phyloP scores from a whole-genome alignment of 2,888 invertebrate genomes.

The Odontocolon sp. region DNA sequence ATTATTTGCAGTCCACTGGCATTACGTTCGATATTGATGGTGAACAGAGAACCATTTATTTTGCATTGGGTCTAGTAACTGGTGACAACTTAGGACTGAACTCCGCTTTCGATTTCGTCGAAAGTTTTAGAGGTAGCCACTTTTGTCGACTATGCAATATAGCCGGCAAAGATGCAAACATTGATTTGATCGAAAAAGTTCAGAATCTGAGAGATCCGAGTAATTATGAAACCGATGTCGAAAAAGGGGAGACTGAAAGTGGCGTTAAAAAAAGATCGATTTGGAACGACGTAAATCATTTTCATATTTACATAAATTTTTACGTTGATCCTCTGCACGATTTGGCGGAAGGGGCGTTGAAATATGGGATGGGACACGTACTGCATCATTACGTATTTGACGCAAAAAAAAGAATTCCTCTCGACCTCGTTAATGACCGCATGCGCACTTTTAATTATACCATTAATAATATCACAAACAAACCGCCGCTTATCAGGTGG shows the following conservation, averaged over 20 bases:
- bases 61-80: slow-evolving; percentile 17
- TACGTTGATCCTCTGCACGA: slow-evolving; percentile 3
- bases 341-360: neutral
- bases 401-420: neutral
- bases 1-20: slow-evolving; percentile 9
- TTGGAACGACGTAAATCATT: neutral
- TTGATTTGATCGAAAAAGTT: slow-evolving; percentile 1
- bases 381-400: neutral
- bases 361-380: neutral
- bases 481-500: neutral
- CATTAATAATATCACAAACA: neutral
- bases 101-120: slow-evolving; percentile 12
- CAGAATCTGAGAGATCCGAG: neutral
- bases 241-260: neutral
- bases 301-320: neutral
- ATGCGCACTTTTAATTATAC: neutral
- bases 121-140: slow-evolving; percentile 24
- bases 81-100: slow-evolving; percentile 7
- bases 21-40: slow-evolving; percentile 13
- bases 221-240: neutral
- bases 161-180: neutral
- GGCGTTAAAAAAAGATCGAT: neutral
- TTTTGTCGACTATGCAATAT: slow-evolving; percentile 35
- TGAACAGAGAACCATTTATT: slow-evolving; percentile 3
- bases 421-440: neutral